A percentile compares a stretch with the other conserved stretches of the same genome.
phyloP scores from a whole-genome alignment of 2,797 vertebrate species.

The Onychomys leucogaster region DNA sequence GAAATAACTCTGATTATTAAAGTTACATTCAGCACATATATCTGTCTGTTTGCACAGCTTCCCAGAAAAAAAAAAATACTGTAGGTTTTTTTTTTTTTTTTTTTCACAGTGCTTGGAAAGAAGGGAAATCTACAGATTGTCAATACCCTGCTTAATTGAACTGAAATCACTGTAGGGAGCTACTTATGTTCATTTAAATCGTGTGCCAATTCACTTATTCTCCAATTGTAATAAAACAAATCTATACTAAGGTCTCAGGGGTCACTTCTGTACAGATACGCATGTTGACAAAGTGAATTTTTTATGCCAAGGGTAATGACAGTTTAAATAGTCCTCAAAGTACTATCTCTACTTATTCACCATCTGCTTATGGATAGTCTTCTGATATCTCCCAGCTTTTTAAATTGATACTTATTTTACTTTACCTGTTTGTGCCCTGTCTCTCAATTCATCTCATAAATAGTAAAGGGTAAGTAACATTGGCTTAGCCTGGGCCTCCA shows the following conservation, averaged over 20 bases:
- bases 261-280: conserved; percentile 67
- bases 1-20: conserved; percentile 54
- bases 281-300: conserved; percentile 69
- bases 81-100: conserved; percentile 67
- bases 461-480: neutral
- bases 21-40: conserved; percentile 52
- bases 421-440: conserved; percentile 44
- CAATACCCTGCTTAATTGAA: conserved; percentile 75
- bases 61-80: neutral
- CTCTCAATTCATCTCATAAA: neutral
- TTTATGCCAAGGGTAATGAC: conserved; percentile 37
- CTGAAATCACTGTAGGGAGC: conserved; percentile 59
- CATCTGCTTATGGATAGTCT: neutral
- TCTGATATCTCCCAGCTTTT: neutral
- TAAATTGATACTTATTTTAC: conserved; percentile 1
- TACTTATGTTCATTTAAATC: conserved; percentile 62
- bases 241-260: conserved; percentile 59
- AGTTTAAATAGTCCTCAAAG: conserved; percentile 47
- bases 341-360: neutral
- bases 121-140: conserved; percentile 65
- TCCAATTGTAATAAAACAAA: conserved; percentile 64
- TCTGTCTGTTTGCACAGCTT: conserved; percentile 4
- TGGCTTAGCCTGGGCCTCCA: neutral
- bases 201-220: conserved; percentile 62
- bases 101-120: conserved; percentile 29